Percentiles rank a stretch among this genome's conserved stretches.
Conservation (phyloP, 1,140 invertebrate species). For the Chymomyza costata region DNA sequence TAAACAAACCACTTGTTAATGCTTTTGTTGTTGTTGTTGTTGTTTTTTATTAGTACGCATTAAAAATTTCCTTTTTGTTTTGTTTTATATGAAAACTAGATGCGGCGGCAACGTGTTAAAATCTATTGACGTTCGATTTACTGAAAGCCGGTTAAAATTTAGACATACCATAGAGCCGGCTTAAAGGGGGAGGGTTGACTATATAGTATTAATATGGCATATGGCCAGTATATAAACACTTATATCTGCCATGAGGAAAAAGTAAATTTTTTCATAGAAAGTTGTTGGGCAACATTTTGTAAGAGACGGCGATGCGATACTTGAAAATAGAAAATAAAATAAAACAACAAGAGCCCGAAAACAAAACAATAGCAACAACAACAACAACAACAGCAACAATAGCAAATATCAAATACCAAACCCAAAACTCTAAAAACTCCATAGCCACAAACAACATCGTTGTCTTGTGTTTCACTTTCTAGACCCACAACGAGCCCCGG, state of each 20-base stretch:
- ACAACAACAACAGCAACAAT: slow-evolving; percentile 14
- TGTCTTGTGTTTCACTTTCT: slow-evolving; percentile 32
- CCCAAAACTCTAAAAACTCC: too few species aligned
- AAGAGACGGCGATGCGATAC: slow-evolving; percentile 37
- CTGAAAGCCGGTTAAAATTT: too few species aligned
- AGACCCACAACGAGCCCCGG: neutral
- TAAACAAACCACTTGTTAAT: too few species aligned
- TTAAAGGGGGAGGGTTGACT: too few species aligned
- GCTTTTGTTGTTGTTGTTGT: too few species aligned
- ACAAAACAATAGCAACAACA: slow-evolving; percentile 2
- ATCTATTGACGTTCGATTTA: slow-evolving; percentile 53
- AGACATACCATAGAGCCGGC: slow-evolving; percentile 44
- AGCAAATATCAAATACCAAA: slow-evolving; percentile 9
- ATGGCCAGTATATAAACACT: too few species aligned
- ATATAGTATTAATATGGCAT: too few species aligned
- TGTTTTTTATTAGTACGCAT: slow-evolving; percentile 12
- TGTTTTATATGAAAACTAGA: slow-evolving; percentile 12
- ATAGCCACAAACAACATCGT: too few species aligned
- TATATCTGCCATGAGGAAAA: slow-evolving; percentile 40
- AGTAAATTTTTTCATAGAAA: slow-evolving; percentile 73
- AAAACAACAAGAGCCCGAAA: slow-evolving; percentile 7
- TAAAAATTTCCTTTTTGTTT: slow-evolving; percentile 56
- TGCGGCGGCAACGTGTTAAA: slow-evolving; percentile 44
- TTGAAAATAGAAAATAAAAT: slow-evolving; percentile 72
- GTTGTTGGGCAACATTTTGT: slow-evolving; percentile 68